Percentiles rank a stretch among this genome's conserved stretches.
Evolutionary conservation across 2,888 invertebrate genomes (phyloP).

Genomic region (Alloplasta piceator): DNA sequence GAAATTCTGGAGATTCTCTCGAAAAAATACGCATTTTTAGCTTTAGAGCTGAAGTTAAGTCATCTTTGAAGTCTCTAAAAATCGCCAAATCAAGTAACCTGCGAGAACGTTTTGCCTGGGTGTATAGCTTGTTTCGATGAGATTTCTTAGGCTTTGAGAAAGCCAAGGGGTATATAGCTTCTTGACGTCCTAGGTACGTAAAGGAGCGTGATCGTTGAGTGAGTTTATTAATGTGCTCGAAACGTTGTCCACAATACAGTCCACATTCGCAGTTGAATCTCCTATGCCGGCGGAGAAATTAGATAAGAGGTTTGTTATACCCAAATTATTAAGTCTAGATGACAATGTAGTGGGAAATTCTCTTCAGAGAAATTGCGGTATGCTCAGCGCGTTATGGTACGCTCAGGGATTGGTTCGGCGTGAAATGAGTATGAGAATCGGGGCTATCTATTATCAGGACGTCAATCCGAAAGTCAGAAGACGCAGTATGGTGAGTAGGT

Average conservation of each 20-base stretch:
- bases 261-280: too few species aligned
- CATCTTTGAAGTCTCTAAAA: constrained; percentile 1
- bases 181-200: too few species aligned
- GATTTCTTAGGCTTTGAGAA: too few species aligned
- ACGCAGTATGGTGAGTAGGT: neutral
- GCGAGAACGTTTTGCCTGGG: constrained; percentile 5
- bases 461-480: constrained; percentile 8
- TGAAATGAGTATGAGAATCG: neutral
- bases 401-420: too few species aligned
- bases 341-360: too few species aligned
- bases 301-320: neutral
- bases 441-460: constrained; percentile 15
- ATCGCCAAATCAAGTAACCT: neutral
- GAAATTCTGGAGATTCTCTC: neutral
- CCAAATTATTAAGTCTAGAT: neutral
- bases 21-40: neutral
- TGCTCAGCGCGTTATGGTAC: too few species aligned
- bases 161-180: too few species aligned
- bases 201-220: too few species aligned
- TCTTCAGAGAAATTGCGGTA: too few species aligned
- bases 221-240: too few species aligned
- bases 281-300: too few species aligned
- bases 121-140: neutral
- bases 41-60: neutral
- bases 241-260: too few species aligned